Evolutionary conservation across 2,797 vertebrate species (phyloP).

Genomic region (Pipistrellus pipistrellus): DNA sequence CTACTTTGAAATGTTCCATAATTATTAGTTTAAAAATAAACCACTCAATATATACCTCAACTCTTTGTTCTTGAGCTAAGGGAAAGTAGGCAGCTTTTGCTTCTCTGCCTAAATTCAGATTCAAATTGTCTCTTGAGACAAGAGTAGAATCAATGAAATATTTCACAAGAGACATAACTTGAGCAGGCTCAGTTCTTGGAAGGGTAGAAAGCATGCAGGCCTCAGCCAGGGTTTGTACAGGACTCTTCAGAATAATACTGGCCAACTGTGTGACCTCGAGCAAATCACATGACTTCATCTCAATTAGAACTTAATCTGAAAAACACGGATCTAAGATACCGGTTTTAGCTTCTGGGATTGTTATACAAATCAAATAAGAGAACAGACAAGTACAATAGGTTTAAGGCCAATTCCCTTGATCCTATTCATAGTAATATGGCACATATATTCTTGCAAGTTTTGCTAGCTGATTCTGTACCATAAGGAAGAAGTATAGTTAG

Average conservation of each 20-base stretch:
- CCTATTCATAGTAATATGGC: background rate
- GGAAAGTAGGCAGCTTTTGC: background rate
- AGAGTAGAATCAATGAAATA: background rate
- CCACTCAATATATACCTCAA: background rate
- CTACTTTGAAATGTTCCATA: background rate
- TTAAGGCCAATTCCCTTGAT: background rate
- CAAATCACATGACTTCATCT: background rate
- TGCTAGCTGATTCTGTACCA: background rate
- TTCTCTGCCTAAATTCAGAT: constrained; percentile 11
- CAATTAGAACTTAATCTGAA: background rate
- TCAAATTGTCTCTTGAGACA: constrained; percentile 12
- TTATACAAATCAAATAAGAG: background rate
- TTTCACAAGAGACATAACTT: background rate
- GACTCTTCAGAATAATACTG: background rate
- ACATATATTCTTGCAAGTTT: background rate
- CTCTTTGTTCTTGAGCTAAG: background rate
- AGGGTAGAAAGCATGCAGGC: background rate
- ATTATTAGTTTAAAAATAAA: background rate
- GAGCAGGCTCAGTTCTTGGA: background rate
- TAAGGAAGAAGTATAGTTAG: background rate
- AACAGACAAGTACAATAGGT: background rate
- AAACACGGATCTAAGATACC: background rate
- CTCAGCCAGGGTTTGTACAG: background rate
- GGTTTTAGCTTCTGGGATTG: background rate
- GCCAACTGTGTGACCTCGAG: background rate